Evolutionary conservation across 2,888 invertebrate genomes (phyloP).

Genomic region (Sussaba pulchella): DNA sequence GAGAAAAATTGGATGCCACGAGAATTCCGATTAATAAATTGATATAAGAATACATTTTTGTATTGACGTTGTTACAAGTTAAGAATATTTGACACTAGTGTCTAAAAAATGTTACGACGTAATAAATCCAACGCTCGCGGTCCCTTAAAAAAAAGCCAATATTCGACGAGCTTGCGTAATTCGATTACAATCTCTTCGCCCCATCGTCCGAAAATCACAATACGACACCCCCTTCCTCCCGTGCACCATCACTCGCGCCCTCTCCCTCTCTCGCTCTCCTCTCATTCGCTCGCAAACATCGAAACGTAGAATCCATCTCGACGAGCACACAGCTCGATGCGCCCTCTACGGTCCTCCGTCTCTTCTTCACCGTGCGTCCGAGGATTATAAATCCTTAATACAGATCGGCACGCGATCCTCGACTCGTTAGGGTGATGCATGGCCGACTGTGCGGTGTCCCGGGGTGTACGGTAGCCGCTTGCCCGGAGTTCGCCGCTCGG

Average conservation of each 20-base stretch:
- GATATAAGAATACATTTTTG: background rate
- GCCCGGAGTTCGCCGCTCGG: conserved; percentile 68
- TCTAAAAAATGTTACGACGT: too few relatives aligned
- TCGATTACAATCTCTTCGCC: background rate
- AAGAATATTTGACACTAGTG: too few relatives aligned
- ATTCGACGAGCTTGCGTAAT: background rate
- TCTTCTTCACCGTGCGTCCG: conserved; percentile 66
- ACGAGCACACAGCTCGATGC: background rate
- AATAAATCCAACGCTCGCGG: too few relatives aligned
- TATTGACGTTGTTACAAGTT: too few relatives aligned
- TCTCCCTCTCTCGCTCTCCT: background rate
- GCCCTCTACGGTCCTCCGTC: conserved; percentile 1
- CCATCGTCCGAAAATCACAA: background rate
- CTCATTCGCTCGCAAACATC: conserved; percentile 5
- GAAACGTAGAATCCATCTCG: too few relatives aligned
- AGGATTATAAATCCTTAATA: conserved; percentile 83
- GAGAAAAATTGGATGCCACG: background rate
- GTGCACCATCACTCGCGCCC: too few relatives aligned
- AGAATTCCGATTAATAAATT: background rate
- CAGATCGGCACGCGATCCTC: conserved; percentile 84
- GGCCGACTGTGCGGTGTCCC: conserved; percentile 81
- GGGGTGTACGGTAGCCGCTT: conserved; percentile 82
- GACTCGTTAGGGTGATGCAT: conserved; percentile 84
- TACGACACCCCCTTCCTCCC: too few relatives aligned
- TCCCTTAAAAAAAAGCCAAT: too few relatives aligned